Percentiles rank a stretch among this genome's conserved stretches.
phyloP scores from a whole-genome alignment of 1,140 invertebrate species.

The Antheraea pernyi region DNA sequence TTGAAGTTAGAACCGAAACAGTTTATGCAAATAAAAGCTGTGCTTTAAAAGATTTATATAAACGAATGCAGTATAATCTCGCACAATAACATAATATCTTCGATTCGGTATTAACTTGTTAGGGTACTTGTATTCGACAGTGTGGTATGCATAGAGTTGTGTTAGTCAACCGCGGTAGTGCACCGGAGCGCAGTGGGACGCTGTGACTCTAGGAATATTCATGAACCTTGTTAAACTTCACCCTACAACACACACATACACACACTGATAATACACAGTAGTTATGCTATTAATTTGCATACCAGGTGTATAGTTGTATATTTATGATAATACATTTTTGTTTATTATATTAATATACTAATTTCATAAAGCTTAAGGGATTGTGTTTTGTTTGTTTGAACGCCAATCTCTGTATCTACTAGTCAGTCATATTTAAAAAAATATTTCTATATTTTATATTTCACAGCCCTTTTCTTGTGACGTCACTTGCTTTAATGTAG shows the following conservation, averaged over 20 bases:
- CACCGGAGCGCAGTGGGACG: background rate
- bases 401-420: too few species aligned
- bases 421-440: too few species aligned
- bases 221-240: conserved; percentile 6
- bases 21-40: too few species aligned
- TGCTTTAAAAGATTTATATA: too few species aligned
- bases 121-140: background rate
- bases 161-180: background rate
- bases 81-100: background rate
- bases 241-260: background rate
- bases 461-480: too few species aligned
- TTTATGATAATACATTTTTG: background rate
- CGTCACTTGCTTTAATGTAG: too few species aligned
- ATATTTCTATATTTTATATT: too few species aligned
- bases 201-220: conserved; percentile 7
- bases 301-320: background rate
- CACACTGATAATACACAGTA: background rate
- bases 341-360: too few species aligned
- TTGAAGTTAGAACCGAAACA: too few species aligned
- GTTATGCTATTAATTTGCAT: conserved; percentile 1
- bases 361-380: too few species aligned
- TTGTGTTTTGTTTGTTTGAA: too few species aligned
- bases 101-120: background rate
- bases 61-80: background rate
- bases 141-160: too few species aligned